A percentile compares a stretch with the other conserved stretches of the same genome.
These are phyloP conservation scores for Seriola dumerili DNA, from an alignment of 2,113 vertebrate genomes.

Conservation along the genomic window DNA sequence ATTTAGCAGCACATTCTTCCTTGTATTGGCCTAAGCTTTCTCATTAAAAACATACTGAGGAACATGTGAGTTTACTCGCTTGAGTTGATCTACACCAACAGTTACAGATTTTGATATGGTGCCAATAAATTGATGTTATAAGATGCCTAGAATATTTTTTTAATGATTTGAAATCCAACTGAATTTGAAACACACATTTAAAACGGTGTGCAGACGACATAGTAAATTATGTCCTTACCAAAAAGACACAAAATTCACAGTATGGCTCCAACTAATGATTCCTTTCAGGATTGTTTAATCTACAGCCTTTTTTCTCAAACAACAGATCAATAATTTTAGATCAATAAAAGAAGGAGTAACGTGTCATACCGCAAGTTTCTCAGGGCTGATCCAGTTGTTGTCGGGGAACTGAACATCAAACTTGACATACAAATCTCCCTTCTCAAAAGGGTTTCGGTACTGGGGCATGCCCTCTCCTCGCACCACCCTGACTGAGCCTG, in stretches of 20 bases:
- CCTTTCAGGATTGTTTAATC: too few species aligned
- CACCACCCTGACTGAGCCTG: conserved; percentile 87
- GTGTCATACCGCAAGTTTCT: conserved; percentile 92
- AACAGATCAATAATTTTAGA: too few species aligned
- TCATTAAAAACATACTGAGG: background rate
- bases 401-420: conserved; percentile 98
- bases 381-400: conserved; percentile 98
- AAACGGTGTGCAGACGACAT: too few species aligned
- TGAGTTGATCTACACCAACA: background rate
- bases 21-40: background rate
- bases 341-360: background rate
- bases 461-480: conserved; percentile 98
- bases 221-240: too few species aligned
- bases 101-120: background rate
- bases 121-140: too few species aligned
- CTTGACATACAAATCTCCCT: conserved; percentile 96
- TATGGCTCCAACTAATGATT: too few species aligned
- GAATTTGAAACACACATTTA: too few species aligned
- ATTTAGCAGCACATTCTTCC: background rate
- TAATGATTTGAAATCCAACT: too few species aligned
- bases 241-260: too few species aligned
- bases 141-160: too few species aligned
- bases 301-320: too few species aligned
- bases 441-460: conserved; percentile 98
- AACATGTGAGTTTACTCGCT: background rate